Evolutionary conservation across 2,888 invertebrate species (phyloP).

Genomic region (Chrysina gloriosa): DNA sequence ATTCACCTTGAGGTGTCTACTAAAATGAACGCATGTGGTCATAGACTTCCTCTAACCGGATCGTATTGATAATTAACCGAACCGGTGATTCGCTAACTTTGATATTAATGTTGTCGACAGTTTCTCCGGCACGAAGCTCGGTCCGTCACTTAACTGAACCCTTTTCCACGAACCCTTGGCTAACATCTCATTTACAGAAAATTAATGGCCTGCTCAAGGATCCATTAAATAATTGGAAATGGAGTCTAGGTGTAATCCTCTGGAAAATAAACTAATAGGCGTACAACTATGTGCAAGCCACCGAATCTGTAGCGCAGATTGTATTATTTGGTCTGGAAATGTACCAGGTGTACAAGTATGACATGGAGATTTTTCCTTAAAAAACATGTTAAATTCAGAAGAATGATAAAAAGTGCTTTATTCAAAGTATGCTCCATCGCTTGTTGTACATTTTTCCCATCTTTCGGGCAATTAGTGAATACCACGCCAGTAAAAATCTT

Average conservation of each 20-base stretch:
- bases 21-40: neutral
- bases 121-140: constrained; percentile 10
- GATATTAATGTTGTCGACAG: constrained; percentile 28
- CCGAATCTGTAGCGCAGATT: neutral
- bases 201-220: constrained; percentile 32
- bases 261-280: constrained; percentile 24
- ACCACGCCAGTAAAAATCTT: no score
- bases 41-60: neutral
- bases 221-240: constrained; percentile 37
- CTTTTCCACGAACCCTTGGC: constrained; percentile 32
- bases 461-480: no score
- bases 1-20: no score
- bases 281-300: neutral
- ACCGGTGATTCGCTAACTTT: constrained; percentile 26
- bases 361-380: no score
- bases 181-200: constrained; percentile 37
- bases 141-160: constrained; percentile 31
- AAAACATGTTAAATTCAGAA: no score
- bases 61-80: constrained; percentile 22
- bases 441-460: no score
- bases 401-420: no score
- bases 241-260: constrained; percentile 18
- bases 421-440: no score
- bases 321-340: no score
- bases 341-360: no score